Base-by-base conservation (phyloP, 37 sponge, comb jelly and placozoan species). In the Spongilla lacustris region DNA sequence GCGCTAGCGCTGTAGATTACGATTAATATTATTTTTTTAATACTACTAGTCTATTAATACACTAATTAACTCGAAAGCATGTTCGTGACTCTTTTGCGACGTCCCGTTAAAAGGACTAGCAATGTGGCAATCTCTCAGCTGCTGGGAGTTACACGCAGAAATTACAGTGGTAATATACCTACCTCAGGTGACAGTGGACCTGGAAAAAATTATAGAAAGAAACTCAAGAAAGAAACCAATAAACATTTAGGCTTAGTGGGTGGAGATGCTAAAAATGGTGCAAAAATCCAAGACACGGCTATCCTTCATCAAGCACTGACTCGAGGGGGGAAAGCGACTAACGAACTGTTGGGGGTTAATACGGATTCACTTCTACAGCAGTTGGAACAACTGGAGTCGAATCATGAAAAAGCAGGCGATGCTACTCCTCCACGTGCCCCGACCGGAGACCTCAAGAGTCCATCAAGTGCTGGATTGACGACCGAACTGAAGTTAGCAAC, bases 121-220 rank as follows among this genome's bases (percentile, higher is more conserved):
- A 17, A 58, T 58, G 58, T 58, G 58, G 58, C 58, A 58, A 58
- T 58, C 58, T 58, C 19, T 19, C 21, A 19, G 19, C 58, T 58
- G 11, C 11, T 58, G 58, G 58, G 58, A 58, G 58, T 58, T 1
- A 58, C 58, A 58, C 11, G 21, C 58, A 58, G 58, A 14, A 58
- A 14, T 13, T 58, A 58, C 58, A 58, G 58, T 58, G 58, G 14
- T 58, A 32, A 38, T 75, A 58, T 58, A 17, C 58, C 58, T 58
- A 58, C 58, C 58, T 58, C 91, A 1, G 87, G 87, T 10, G 91
- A 91, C 32, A 74, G 50, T 66, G 91, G 91, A 1, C 82, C 86
- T 33, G 87, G 49, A 30, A 86, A 76, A 50, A 91, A 91, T 82
- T 91, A 85, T 49, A 21, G 38, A 33, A 86, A 38, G 73, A 91